Conservation (phyloP, 1,140 invertebrate species). For the Drosophila pallidifrons region DNA sequence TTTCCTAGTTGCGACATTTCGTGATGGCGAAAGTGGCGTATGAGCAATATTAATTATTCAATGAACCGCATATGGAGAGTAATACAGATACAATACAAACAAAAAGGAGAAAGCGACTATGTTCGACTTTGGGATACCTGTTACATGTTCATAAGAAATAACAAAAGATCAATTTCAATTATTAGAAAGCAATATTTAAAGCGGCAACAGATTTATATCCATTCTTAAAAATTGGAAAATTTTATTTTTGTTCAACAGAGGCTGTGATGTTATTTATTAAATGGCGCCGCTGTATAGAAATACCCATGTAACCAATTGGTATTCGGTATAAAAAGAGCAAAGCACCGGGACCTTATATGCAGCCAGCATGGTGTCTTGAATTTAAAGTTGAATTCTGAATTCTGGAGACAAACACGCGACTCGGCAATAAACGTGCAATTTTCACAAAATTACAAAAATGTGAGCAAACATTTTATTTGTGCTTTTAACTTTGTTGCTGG, state of each 20-base stretch:
- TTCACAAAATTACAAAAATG: conserved; percentile 79
- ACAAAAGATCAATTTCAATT: too few species aligned
- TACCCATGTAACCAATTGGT: not conserved
- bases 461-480: conserved; percentile 81
- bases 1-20: conserved; percentile 49
- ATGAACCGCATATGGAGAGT: conserved; percentile 27
- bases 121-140: too few species aligned
- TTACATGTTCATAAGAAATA: too few species aligned
- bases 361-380: conserved; percentile 30
- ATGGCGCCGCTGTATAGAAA: too few species aligned
- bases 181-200: too few species aligned
- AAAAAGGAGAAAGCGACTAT: too few species aligned
- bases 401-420: conserved; percentile 53
- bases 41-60: conserved; percentile 81
- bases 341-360: not conserved
- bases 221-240: too few species aligned
- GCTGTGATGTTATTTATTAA: too few species aligned
- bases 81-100: not conserved
- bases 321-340: not conserved
- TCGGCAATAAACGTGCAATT: conserved; percentile 76
- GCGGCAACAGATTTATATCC: too few species aligned
- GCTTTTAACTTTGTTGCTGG: conserved; percentile 66
- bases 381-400: conserved; percentile 56
- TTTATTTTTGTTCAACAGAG: too few species aligned
- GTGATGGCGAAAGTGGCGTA: conserved; percentile 70